phyloP scores from a whole-genome alignment of 2,797 vertebrate species.

The Peromyscus nudipes region DNA sequence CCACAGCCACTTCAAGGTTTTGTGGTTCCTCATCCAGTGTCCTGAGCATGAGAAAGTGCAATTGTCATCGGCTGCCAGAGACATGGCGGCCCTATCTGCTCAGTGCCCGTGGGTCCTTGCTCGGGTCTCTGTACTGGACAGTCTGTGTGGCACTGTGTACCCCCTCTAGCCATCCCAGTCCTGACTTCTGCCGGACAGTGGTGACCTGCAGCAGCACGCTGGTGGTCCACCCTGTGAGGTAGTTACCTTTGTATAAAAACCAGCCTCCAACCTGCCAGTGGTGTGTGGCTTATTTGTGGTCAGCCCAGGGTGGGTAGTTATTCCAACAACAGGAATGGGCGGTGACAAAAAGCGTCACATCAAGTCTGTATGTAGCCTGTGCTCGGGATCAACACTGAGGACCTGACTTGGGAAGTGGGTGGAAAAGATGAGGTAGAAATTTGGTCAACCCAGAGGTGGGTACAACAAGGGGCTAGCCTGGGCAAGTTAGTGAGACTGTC shows the following conservation, averaged over 20 bases:
- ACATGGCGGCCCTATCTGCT: neutral
- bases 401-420: neutral
- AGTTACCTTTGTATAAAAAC: slow-evolving; percentile 75
- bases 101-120: neutral
- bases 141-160: neutral
- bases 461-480: neutral
- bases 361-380: rapidly evolving
- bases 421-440: neutral
- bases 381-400: rapidly evolving
- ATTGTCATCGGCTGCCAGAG: neutral
- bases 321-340: neutral
- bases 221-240: neutral
- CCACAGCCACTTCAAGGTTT: neutral
- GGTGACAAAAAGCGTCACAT: neutral
- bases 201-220: neutral
- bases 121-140: neutral
- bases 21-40: neutral
- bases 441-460: neutral
- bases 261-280: neutral
- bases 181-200: neutral
- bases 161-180: too few species aligned
- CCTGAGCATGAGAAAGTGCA: neutral
- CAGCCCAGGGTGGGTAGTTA: neutral
- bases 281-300: neutral
- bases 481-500: neutral